Evolutionary conservation across 2,797 vertebrate genomes (phyloP).

Genomic region (Eulemur rubriventer): DNA sequence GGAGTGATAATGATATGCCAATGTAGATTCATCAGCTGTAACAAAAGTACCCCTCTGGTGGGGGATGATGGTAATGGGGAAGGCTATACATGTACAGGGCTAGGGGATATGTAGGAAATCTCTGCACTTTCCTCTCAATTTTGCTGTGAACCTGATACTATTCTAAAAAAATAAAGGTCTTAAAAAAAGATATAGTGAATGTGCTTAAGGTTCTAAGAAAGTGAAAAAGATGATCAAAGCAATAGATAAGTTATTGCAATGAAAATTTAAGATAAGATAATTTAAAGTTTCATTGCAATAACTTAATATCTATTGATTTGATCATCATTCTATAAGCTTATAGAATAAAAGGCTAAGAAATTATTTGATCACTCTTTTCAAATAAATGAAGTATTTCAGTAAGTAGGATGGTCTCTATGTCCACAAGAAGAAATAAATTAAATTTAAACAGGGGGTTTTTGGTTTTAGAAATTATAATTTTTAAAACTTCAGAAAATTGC

Average conservation of each 20-base stretch:
- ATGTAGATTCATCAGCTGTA: background rate
- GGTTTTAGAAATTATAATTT: slow-evolving; percentile 6
- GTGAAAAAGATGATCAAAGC: background rate
- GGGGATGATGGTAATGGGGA: background rate
- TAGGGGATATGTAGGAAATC: background rate
- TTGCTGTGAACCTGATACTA: background rate
- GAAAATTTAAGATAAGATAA: background rate
- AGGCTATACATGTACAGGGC: background rate
- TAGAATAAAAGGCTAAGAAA: background rate
- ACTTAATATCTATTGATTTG: background rate
- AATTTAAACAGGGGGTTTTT: background rate
- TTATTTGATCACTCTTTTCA: background rate
- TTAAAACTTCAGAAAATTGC: background rate
- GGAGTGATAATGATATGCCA: background rate
- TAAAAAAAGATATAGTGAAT: background rate
- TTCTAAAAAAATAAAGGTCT: background rate
- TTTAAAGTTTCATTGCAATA: background rate
- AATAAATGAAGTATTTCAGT: background rate
- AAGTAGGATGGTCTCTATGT: background rate
- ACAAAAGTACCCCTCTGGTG: background rate
- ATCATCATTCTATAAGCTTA: background rate
- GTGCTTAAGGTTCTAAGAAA: background rate
- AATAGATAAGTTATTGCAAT: background rate
- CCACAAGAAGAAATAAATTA: background rate
- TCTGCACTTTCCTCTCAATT: background rate